A percentile compares a stretch with the other conserved stretches of the same genome.
Evolutionary conservation across 2,113 vertebrate genomes (phyloP).

Genomic region (Piprites chloris): DNA sequence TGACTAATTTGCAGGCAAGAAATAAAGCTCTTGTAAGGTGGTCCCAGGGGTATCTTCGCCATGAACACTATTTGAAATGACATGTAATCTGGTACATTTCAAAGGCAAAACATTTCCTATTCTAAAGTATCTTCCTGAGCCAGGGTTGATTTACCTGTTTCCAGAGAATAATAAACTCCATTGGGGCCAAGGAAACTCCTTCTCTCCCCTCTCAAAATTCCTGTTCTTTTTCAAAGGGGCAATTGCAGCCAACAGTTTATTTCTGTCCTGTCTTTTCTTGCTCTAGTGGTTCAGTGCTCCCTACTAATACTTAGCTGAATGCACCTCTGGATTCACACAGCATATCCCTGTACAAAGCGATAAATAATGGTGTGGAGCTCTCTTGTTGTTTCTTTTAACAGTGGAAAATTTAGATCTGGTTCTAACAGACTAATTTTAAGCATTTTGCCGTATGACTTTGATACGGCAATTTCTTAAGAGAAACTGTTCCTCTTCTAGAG

Average conservation of each 20-base stretch:
- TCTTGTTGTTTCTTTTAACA: background rate
- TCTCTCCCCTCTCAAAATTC: conserved; percentile 1
- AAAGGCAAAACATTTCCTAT: conserved; percentile 66
- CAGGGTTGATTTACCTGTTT: conserved; percentile 56
- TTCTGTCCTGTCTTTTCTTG: background rate
- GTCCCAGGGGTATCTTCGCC: conserved; percentile 40
- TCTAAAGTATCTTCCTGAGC: conserved; percentile 58
- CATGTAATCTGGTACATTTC: conserved; percentile 65
- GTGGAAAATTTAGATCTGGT: background rate
- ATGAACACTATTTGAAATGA: conserved; percentile 53
- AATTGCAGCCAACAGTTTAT: background rate
- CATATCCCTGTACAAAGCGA: background rate
- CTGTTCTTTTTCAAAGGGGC: conserved; percentile 15
- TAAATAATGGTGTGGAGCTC: background rate
- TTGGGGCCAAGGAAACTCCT: background rate
- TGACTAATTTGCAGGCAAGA: conserved; percentile 64
- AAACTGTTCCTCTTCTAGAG: background rate
- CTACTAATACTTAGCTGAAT: background rate
- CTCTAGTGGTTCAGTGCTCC: background rate
- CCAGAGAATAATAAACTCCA: conserved; percentile 52
- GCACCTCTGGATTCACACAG: conserved; percentile 1
- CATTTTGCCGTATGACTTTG: background rate
- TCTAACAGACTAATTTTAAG: background rate
- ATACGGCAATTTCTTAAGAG: background rate
- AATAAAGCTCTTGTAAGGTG: conserved; percentile 59